Percentiles rank a stretch among this genome's conserved stretches.
Evolutionary conservation across 2,888 invertebrate species (phyloP).

Genomic region (Argyra leucocephala): DNA sequence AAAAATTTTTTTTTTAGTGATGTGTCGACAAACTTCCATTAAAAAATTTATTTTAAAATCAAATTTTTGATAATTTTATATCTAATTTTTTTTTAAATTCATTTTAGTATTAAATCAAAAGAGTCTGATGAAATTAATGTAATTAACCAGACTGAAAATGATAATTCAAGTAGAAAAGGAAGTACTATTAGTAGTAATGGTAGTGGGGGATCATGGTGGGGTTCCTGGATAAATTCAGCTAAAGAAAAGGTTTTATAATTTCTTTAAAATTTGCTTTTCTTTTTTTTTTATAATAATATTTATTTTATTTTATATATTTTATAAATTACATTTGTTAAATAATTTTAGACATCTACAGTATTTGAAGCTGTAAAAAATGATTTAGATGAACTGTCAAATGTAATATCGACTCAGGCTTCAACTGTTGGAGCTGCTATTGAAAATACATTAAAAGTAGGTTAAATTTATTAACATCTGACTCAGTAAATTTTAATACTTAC

Average conservation of each 20-base stretch:
- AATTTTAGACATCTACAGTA: slow-evolving; percentile 58
- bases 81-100: neutral
- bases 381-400: slow-evolving; percentile 62
- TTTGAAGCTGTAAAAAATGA: slow-evolving; percentile 69
- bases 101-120: neutral
- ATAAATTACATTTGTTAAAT: slow-evolving; percentile 16
- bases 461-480: neutral
- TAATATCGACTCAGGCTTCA: slow-evolving; percentile 61
- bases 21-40: neutral
- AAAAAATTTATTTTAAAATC: too few species aligned
- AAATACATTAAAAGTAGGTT: slow-evolving; percentile 56
- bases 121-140: neutral
- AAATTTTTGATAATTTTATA: neutral
- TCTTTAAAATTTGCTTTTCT: slow-evolving; percentile 7
- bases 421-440: slow-evolving; percentile 58
- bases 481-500: neutral
- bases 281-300: slow-evolving; percentile 9
- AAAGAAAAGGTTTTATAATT: slow-evolving; percentile 47
- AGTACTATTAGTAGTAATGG: neutral
- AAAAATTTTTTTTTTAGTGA: neutral
- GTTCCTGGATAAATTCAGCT: slow-evolving; percentile 50
- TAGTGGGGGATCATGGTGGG: slow-evolving; percentile 45
- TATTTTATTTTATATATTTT: slow-evolving; percentile 3
- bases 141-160: neutral
- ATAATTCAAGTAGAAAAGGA: neutral